A percentile compares a stretch with the other conserved stretches of the same genome.
These are phyloP conservation scores for Sthenelais limicola DNA, from an alignment of 2,888 invertebrate genomes.

Conservation along the genomic window DNA sequence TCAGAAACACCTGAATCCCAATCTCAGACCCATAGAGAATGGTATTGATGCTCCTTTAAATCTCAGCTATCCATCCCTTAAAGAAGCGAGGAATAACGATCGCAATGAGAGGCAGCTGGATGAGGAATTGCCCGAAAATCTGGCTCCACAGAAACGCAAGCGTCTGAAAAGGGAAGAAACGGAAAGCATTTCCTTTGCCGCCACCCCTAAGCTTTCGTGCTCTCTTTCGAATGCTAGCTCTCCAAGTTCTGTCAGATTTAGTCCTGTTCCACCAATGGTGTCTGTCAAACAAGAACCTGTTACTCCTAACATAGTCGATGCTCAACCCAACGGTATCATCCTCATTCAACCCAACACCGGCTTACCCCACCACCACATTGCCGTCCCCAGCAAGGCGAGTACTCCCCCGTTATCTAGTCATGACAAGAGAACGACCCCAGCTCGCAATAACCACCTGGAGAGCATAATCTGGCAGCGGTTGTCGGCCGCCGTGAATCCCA, in stretches of 20 bases:
- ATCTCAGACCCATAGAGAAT: neutral
- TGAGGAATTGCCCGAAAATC: neutral
- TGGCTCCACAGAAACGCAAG: slow-evolving; percentile 25
- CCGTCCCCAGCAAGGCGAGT: neutral
- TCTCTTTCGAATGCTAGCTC: slow-evolving; percentile 15
- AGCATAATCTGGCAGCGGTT: slow-evolving; percentile 10
- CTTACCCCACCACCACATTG: neutral
- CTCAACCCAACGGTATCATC: neutral
- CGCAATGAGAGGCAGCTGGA: too few species aligned
- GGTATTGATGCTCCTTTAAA: slow-evolving; percentile 16
- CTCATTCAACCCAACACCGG: neutral
- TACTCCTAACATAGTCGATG: neutral
- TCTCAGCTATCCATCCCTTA: too few species aligned
- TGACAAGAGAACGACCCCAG: neutral
- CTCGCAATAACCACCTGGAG: slow-evolving; percentile 9
- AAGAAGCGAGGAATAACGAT: too few species aligned
- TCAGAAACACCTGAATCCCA: neutral
- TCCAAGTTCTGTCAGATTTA: neutral
- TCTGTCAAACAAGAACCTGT: slow-evolving; percentile 19
- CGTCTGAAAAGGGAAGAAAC: slow-evolving; percentile 7
- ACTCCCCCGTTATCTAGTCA: neutral
- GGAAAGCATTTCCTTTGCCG: neutral
- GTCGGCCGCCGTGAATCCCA: slow-evolving; percentile 4
- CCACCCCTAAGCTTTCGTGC: slow-evolving; percentile 3
- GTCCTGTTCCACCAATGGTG: neutral